Percentiles rank a stretch among this genome's conserved stretches.
phyloP scores from a whole-genome alignment of 2,797 vertebrate species.

The Poliocrania exsul region DNA sequence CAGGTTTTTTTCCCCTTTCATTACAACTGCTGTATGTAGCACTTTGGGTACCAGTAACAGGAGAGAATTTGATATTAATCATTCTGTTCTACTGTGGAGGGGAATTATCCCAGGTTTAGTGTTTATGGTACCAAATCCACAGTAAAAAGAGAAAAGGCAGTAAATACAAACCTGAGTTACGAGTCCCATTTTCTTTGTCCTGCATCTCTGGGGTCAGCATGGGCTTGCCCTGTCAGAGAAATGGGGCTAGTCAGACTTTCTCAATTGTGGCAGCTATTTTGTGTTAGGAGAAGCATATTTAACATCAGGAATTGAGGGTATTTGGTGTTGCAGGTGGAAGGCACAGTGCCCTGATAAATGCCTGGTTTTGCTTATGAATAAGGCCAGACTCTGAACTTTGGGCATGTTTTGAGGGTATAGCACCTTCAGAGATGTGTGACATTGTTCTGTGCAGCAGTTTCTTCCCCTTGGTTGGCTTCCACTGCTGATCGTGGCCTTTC shows the following conservation, averaged over 20 bases:
- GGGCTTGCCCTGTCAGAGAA: neutral
- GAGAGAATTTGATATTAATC: neutral
- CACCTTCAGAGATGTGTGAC: neutral
- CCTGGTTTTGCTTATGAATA: neutral
- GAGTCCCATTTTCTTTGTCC: neutral
- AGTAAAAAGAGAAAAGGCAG: neutral
- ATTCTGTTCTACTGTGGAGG: neutral
- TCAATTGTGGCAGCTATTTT: neutral
- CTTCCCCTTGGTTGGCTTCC: neutral
- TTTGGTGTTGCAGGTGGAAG: neutral
- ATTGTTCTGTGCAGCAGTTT: neutral
- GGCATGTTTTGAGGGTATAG: neutral
- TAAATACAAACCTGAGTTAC: rapidly evolving
- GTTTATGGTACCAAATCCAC: neutral
- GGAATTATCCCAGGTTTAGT: neutral
- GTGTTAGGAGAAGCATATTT: neutral
- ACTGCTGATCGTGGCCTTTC: neutral
- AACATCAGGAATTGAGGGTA: neutral
- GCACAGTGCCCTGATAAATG: neutral
- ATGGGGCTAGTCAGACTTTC: neutral
- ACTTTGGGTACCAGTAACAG: neutral
- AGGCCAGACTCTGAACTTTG: neutral
- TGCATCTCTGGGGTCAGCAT: neutral
- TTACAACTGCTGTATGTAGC: neutral
- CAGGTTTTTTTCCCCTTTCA: neutral